Evolutionary conservation across 2,888 invertebrate genomes (phyloP).

Genomic region (Lasioglossum leucozonium): DNA sequence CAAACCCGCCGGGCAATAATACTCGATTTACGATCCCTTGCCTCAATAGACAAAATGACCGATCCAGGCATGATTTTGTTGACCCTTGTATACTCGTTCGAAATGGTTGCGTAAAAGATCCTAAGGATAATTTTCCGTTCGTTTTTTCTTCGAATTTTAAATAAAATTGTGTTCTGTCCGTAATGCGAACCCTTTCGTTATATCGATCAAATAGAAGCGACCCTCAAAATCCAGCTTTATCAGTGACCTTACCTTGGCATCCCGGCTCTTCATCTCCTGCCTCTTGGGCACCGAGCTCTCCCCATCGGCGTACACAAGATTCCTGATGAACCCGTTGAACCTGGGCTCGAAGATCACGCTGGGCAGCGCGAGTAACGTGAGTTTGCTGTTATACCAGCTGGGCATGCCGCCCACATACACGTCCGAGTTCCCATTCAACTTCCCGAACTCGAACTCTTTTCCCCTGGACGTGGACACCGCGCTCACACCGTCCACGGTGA

Average conservation of each 20-base stretch:
- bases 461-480: constrained; percentile 93
- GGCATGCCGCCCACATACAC: constrained; percentile 99
- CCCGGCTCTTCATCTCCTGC: constrained; percentile 94
- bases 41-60: not conserved
- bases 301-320: constrained; percentile 95
- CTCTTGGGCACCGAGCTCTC: constrained; percentile 91
- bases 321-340: constrained; percentile 95
- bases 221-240: not conserved
- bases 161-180: too few relatives aligned
- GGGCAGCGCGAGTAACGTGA: constrained; percentile 93
- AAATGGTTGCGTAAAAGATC: too few relatives aligned
- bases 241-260: constrained; percentile 89
- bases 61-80: too few relatives aligned
- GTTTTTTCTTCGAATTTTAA: too few relatives aligned
- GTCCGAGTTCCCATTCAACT: constrained; percentile 94
- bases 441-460: constrained; percentile 95
- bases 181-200: too few relatives aligned
- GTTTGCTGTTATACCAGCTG: constrained; percentile 94
- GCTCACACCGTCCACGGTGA: constrained; percentile 93
- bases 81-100: too few relatives aligned
- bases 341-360: constrained; percentile 97
- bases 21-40: not conserved
- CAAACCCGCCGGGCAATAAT: not conserved
- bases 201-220: not conserved
- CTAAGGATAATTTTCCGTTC: too few relatives aligned